phyloP scores from a whole-genome alignment of 2,888 invertebrate genomes.

The Abscondita cerata region DNA sequence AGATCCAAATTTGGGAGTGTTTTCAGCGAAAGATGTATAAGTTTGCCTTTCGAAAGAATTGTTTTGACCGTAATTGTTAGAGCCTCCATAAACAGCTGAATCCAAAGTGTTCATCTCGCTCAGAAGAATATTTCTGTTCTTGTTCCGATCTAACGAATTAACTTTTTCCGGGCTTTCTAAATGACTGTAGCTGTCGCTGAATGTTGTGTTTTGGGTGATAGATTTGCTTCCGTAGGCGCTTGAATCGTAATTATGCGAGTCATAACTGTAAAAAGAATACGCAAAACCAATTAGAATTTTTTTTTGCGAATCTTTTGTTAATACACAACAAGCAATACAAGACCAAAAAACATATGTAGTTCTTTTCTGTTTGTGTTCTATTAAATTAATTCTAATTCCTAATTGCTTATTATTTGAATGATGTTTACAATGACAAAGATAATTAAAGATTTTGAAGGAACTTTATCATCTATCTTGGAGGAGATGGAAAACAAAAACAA shows the following conservation, averaged over 20 bases:
- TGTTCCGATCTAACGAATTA: conserved; percentile 54
- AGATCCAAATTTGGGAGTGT: conserved; percentile 43
- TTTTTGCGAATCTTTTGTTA: neutral
- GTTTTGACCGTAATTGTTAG: conserved; percentile 50
- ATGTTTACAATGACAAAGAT: no score
- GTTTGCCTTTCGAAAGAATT: conserved; percentile 39
- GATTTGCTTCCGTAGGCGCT: conserved; percentile 36
- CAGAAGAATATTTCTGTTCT: conserved; percentile 45
- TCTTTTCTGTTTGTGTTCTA: no score
- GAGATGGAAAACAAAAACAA: no score
- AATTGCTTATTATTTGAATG: no score
- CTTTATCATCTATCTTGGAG: no score
- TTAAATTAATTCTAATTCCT: no score
- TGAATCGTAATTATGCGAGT: conserved; percentile 39
- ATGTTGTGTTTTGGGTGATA: conserved; percentile 41
- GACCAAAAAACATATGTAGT: neutral
- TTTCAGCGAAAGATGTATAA: conserved; percentile 41
- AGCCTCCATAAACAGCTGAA: conserved; percentile 51
- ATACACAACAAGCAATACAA: neutral
- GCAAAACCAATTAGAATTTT: neutral
- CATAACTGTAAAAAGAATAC: conserved; percentile 33
- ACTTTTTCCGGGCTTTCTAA: conserved; percentile 58
- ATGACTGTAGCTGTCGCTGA: conserved; percentile 54
- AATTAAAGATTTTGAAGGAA: no score
- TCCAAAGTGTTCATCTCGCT: conserved; percentile 53